Evolutionary conservation across 92 coral and sea anemone species (phyloP), one percentile per base, ranked within the genome.

Genomic region (Nematostella vectensis): DNA sequence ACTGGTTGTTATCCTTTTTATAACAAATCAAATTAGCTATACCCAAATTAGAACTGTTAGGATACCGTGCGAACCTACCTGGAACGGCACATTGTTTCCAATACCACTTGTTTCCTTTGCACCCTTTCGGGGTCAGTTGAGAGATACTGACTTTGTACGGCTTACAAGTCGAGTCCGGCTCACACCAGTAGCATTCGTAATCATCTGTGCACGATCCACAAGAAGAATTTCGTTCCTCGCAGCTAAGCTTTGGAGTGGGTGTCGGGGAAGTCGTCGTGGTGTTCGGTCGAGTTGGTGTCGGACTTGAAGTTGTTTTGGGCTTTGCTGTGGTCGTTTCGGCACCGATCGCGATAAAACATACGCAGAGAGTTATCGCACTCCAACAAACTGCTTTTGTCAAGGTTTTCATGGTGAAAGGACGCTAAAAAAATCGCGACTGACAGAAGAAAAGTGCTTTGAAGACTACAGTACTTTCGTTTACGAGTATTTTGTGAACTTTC

Each of bases 101-200:
- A 30, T 55, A 93, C 99, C 99, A 93, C 22, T 86, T 58, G 50
- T 93, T 93, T 11, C 76, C 88, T 22, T 74, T 58, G 49, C 99
- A 93, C 3, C 72, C 78, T 0, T 44, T 55, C 12, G 99, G 99
- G 3, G 86, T 51, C 0, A 93, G 29, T 16, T 74, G n/a, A n/a
- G n/a, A 75, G 6, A 70, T 63, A 13, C 40, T 33, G 8, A 33
- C 40, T 6, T 33, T 15, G 15, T 33, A 33, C 6, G 8, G 6
- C 40, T 55, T 73, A 47, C 99, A 93, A 16, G 78, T 48, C 1
- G 57, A 33, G 20, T 88, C 87, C 0, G 80, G 60, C 0, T 58
- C 79, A 37, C 99, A 93, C 96, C 86, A 91, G 56, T 50, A 82
- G 48, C 99, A 93, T n/a, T 57, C 40, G 2, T 47, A 6, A 48